These are phyloP conservation scores for Megalonaias nervosa DNA, from an alignment of 1,140 invertebrate genomes.

Conservation along the genomic window DNA sequence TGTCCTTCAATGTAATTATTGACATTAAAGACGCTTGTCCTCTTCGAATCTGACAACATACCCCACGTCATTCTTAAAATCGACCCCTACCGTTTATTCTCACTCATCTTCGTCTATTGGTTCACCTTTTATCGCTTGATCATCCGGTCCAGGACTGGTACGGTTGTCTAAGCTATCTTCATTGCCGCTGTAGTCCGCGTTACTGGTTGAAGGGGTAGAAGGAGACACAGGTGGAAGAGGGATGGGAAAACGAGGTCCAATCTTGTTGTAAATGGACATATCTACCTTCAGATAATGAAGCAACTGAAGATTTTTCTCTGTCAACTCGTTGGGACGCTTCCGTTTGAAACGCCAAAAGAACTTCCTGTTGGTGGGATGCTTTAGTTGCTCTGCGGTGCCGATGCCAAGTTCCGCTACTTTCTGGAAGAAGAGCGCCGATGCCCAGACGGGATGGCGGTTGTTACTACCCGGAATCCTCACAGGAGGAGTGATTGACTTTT, in stretches of 20 bases:
- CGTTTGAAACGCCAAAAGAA: slow-evolving; percentile 50
- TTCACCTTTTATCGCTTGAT: no score
- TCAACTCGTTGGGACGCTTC: slow-evolving; percentile 34
- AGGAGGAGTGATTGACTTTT: slow-evolving; percentile 52
- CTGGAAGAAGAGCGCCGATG: slow-evolving; percentile 31
- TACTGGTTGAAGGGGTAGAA: neutral
- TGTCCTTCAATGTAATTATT: neutral
- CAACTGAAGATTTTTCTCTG: slow-evolving; percentile 40
- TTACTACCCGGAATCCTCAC: slow-evolving; percentile 44
- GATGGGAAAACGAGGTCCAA: slow-evolving; percentile 25
- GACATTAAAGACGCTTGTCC: neutral
- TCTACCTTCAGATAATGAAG: slow-evolving; percentile 45
- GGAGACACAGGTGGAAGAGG: neutral
- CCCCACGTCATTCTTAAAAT: neutral
- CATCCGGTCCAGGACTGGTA: no score
- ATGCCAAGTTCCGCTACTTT: slow-evolving; percentile 37
- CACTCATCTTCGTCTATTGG: neutral
- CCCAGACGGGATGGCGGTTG: slow-evolving; percentile 51
- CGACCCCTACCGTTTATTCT: neutral
- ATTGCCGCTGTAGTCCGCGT: neutral
- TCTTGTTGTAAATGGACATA: slow-evolving; percentile 41
- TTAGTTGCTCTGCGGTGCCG: slow-evolving; percentile 40
- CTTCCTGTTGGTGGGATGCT: slow-evolving; percentile 48
- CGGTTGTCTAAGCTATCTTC: no score
- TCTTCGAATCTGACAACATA: neutral